phyloP scores from a whole-genome alignment of 2,888 invertebrate species.

The Nebria brevicollis region DNA sequence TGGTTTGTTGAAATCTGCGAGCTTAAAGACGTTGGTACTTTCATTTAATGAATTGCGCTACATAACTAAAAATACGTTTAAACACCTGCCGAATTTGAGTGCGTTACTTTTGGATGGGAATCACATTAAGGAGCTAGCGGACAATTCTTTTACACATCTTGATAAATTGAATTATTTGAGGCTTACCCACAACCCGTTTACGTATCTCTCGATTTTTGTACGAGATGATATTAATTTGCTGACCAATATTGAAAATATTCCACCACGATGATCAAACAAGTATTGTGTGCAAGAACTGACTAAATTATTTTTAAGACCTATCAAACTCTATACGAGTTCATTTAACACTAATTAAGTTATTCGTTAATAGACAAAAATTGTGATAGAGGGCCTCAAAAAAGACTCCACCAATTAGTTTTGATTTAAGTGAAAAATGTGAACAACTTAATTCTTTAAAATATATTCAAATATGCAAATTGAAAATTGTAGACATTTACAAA shows the following conservation, averaged over 20 bases:
- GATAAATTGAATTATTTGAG: conserved; percentile 33
- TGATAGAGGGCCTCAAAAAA: too few species aligned
- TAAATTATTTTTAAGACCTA: not conserved
- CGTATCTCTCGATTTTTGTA: conserved; percentile 27
- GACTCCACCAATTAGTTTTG: too few species aligned
- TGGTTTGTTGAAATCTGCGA: conserved; percentile 16
- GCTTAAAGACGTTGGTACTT: conserved; percentile 25
- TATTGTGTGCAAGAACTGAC: not conserved
- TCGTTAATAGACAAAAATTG: too few species aligned
- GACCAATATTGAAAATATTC: conserved; percentile 19
- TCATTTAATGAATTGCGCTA: conserved; percentile 31
- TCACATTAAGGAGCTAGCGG: conserved; percentile 22
- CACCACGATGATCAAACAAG: not conserved
- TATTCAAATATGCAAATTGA: too few species aligned
- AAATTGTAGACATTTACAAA: too few species aligned
- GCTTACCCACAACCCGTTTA: conserved; percentile 31
- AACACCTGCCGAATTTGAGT: conserved; percentile 19
- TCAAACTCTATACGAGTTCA: too few species aligned
- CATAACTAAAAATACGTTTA: conserved; percentile 22
- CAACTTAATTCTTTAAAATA: too few species aligned
- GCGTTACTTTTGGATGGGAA: conserved; percentile 27
- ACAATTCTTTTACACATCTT: conserved; percentile 18
- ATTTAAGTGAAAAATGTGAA: too few species aligned
- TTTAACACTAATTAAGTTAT: too few species aligned
- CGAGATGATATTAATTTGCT: conserved; percentile 11